Percentiles rank a stretch among this genome's conserved stretches.
Conservation (phyloP, 2,113 vertebrate genomes). For the Harpagus bidentatus region DNA sequence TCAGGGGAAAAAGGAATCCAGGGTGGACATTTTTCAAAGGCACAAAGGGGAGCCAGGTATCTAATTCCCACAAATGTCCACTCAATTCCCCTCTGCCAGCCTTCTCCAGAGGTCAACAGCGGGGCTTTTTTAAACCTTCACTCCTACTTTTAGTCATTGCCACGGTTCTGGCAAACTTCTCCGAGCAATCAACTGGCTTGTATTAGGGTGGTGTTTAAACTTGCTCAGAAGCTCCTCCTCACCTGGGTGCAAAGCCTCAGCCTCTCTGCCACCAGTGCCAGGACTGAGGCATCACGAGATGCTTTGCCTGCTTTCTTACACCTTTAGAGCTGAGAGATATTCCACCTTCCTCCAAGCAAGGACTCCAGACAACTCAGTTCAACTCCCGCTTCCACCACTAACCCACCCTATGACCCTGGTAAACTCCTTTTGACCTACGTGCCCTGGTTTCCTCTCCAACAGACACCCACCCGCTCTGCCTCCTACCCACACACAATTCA, state of each 20-base stretch:
- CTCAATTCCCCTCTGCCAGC: not conserved
- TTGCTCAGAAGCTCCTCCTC: not conserved
- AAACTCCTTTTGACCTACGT: not conserved
- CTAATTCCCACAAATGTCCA: not conserved
- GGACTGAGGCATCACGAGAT: not conserved
- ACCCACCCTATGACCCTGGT: not conserved
- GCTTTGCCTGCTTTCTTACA: not conserved
- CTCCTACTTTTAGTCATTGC: not conserved
- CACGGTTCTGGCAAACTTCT: not conserved
- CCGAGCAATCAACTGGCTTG: not conserved
- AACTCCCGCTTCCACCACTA: not conserved
- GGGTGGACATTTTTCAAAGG: not conserved
- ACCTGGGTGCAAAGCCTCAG: not conserved
- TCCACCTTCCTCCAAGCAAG: not conserved
- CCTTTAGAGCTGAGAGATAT: not conserved
- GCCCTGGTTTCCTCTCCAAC: not conserved
- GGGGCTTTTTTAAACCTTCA: not conserved
- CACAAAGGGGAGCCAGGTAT: not conserved
- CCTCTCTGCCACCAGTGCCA: not conserved
- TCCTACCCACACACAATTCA: rapidly evolving
- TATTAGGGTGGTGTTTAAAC: not conserved
- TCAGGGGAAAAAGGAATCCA: not conserved
- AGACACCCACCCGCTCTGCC: not conserved
- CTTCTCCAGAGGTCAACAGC: not conserved
- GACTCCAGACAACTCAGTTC: not conserved